Base-by-base conservation (phyloP, 2,113 vertebrate species). In the Equus przewalskii region DNA sequence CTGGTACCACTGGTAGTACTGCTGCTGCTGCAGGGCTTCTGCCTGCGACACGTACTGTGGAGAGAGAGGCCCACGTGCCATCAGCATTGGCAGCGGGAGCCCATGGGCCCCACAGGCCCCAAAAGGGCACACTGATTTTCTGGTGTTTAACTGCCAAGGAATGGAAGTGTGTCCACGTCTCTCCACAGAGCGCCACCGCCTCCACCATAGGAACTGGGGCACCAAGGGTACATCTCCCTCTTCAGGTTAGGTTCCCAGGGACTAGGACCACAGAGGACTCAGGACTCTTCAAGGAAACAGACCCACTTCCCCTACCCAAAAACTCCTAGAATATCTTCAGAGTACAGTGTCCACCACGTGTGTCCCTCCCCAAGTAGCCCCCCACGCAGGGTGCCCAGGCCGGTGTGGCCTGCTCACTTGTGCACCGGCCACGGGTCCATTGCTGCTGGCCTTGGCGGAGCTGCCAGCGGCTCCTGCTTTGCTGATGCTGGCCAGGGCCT, bases 1-100 rank as follows among this genome's bases (percentile, higher is more conserved):
- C 92, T 99, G 99, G 97, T 99, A 99, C 98, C 99, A 99, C 98
- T 99, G 99, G 96, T 99, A 99, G 97, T 99, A 99, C 98, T 99
- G 99, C 1, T 99, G 98, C 75, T 99, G 99, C 91, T 99, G 99
- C 67, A 99, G 96, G 3, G 99, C 97, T 24, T 99, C 99, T 0
- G 98, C 98, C 95, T 98, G 98, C 8, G 98, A 97, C 83, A 99
- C 98, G 21, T 99, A 99, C 98, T 99, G 98, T 4, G 94, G 93
- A 78, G 36, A 62, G 33, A 60, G 28, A 30, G 51, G 1, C 15
- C 22, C 18, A 0, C 0, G 0, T 0, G 7, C 54, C 0, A 0
- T 93, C 7, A 78, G 80, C 7, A 3, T 21, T 0, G 4, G 26
- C 1, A 28, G 51, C 21, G 3, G 24, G n/a, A 51, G n/a, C n/a